phyloP scores from a whole-genome alignment of 2,888 invertebrate genomes.

The Liopterus haemorrhoidalis region DNA sequence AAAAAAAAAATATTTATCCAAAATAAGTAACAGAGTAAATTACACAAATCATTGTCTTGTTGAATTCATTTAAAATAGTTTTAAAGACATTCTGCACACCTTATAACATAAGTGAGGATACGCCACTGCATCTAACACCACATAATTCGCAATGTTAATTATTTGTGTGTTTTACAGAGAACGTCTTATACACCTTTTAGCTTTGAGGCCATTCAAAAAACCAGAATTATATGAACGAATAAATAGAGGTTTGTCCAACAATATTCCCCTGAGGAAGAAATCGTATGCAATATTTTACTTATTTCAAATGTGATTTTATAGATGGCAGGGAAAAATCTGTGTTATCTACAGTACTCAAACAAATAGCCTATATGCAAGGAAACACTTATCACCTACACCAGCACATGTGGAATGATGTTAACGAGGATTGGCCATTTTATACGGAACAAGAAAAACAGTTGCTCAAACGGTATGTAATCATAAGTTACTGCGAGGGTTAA shows the following conservation, averaged over 20 bases:
- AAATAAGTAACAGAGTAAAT: no score
- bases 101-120: no score
- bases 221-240: constrained; percentile 81
- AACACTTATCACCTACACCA: constrained; percentile 84
- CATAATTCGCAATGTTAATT: no score
- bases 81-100: no score
- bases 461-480: constrained; percentile 65
- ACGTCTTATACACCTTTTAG: constrained; percentile 89
- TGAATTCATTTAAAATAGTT: no score
- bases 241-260: constrained; percentile 60
- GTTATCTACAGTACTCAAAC: constrained; percentile 71
- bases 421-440: constrained; percentile 92
- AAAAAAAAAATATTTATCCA: no score
- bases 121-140: no score
- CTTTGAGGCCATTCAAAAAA: constrained; percentile 88
- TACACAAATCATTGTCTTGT: no score
- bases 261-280: neutral
- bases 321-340: constrained; percentile 81
- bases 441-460: constrained; percentile 82
- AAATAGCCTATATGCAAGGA: constrained; percentile 76
- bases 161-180: constrained; percentile 61
- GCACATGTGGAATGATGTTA: constrained; percentile 87
- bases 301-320: constrained; percentile 49
- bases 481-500: constrained; percentile 4
- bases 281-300: neutral